A percentile compares a stretch with the other conserved stretches of the same genome.
These are phyloP conservation scores for Pipistrellus nathusii DNA, from an alignment of 2,797 vertebrate genomes.

Conservation along the genomic window DNA sequence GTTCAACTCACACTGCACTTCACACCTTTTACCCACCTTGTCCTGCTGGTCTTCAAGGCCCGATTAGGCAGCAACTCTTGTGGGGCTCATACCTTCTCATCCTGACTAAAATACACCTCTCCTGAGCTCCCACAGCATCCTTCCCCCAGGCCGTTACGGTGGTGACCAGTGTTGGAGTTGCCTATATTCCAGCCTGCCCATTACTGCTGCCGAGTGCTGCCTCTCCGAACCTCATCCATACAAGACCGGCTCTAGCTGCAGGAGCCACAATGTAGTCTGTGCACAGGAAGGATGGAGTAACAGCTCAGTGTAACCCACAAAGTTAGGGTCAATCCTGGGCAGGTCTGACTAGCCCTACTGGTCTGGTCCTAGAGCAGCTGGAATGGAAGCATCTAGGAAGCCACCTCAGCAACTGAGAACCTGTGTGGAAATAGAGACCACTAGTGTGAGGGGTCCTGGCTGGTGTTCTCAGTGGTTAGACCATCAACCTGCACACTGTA, in stretches of 20 bases:
- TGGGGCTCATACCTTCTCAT: background rate
- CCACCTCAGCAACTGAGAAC: background rate
- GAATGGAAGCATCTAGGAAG: background rate
- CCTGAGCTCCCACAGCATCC: background rate
- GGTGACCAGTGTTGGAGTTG: background rate
- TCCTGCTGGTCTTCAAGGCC: background rate
- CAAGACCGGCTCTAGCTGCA: background rate
- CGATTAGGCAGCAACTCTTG: background rate
- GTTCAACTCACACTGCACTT: too few species aligned
- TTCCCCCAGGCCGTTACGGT: background rate
- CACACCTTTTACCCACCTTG: background rate
- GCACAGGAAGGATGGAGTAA: too few species aligned
- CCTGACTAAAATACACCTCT: too few species aligned
- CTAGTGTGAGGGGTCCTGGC: too few species aligned
- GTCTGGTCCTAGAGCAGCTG: background rate
- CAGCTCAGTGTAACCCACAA: background rate
- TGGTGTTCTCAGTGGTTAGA: too few species aligned
- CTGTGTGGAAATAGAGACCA: background rate
- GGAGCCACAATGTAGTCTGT: too few species aligned
- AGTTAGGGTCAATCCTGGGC: background rate
- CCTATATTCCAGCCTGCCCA: background rate
- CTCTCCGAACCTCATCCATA: background rate
- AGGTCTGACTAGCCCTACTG: background rate
- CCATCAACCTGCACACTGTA: too few species aligned
- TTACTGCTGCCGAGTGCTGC: background rate